Evolutionary conservation across 1,140 invertebrate genomes (phyloP).

Genomic region (Drosophila lacertosa): DNA sequence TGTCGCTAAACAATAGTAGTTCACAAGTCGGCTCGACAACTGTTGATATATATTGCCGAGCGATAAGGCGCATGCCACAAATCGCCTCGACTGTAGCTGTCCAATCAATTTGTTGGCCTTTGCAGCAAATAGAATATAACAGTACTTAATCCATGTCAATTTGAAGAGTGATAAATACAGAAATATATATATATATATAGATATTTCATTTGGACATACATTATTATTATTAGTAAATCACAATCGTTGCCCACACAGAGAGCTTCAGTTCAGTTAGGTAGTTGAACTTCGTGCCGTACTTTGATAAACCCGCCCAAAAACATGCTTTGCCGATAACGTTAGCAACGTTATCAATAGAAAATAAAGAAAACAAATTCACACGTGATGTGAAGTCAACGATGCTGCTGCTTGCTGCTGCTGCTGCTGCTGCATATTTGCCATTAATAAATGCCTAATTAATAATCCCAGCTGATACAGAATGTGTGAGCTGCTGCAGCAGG

Average conservation of each 20-base stretch:
- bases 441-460: slow-evolving; percentile 48
- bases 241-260: neutral
- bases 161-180: slow-evolving; percentile 13
- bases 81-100: slow-evolving; percentile 9
- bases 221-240: slow-evolving; percentile 35
- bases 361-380: slow-evolving; percentile 5
- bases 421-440: slow-evolving; percentile 25
- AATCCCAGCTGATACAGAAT: slow-evolving; percentile 31
- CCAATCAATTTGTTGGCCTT: slow-evolving; percentile 40
- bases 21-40: slow-evolving; percentile 16
- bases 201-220: slow-evolving; percentile 21
- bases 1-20: slow-evolving; percentile 19
- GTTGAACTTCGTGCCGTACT: slow-evolving; percentile 10
- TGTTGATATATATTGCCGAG: slow-evolving; percentile 3
- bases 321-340: slow-evolving; percentile 7
- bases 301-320: slow-evolving; percentile 11
- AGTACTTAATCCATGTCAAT: slow-evolving; percentile 43
- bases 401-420: neutral
- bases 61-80: slow-evolving; percentile 28
- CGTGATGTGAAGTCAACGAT: slow-evolving; percentile 25
- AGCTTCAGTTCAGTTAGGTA: slow-evolving; percentile 6
- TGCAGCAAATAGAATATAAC: slow-evolving; percentile 33
- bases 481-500: neutral
- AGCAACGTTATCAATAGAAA: slow-evolving; percentile 16
- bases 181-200: slow-evolving; percentile 8